Base-by-base conservation (phyloP, 2,113 vertebrate genomes). In the Paratilapia polleni region DNA sequence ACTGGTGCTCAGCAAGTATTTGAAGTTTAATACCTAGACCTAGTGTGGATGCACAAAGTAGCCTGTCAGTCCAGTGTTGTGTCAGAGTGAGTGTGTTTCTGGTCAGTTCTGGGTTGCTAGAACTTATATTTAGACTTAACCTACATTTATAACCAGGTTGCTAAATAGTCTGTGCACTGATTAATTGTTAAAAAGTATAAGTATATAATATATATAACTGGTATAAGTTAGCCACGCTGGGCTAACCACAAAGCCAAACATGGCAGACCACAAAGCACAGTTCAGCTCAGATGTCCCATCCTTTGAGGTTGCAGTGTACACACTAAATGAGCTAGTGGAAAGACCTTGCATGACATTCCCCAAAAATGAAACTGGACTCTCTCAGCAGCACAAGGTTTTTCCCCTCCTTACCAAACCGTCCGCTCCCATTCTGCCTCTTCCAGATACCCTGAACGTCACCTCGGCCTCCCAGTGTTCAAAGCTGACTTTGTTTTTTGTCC, bases 371-470 rank as follows among this genome's bases (percentile, higher is more conserved):
- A 52, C 28, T 22, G 24, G 22, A 47, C 31, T 58, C 38, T 20
- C 2, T 6, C 22, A 26, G 11, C 36, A 73, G 41, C 43, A 36
- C 59, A 15, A 22, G 24, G 24, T 31, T 57, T 61, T 2, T 15
- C 1, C 13, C 4, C 19, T 73, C 14, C 92, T 85, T 96, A 99
- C 98, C 97, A 99, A 89, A 77, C 98, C 98, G 66, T 99, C 98
- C 0, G 98, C 98, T 93, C 98, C 98, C 80, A 98, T 97, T 81
- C 98, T 95, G 61, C 98, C 97, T 94, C 98, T 94, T 76, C 98
- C 98, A 0, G 98, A 98, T 6, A 99, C 97, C 74, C 98, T 96
- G 89, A 99, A 99, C 2, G 98, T 98, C 93, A 99, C 97, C 90
- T 98, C 97, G 0, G 97, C 95, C 87, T 99, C 98, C 98, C 98